Conservation (phyloP, 2,113 vertebrate species). For the Arizona elegans region DNA sequence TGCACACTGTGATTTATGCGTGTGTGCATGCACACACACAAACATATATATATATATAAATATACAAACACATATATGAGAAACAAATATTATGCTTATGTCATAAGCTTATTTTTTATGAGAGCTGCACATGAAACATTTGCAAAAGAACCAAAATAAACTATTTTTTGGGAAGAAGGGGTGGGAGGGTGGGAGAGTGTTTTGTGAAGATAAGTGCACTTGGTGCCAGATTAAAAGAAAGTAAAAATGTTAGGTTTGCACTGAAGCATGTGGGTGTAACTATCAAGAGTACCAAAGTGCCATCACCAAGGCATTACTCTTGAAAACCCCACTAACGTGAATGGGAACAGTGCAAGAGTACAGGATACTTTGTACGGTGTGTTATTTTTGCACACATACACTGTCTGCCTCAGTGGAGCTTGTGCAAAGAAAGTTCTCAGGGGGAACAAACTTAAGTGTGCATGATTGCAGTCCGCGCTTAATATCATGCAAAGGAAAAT, state of each 20-base stretch:
- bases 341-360: not conserved
- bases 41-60: conserved; percentile 3
- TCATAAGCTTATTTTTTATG: conserved; percentile 70
- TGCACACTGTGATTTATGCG: conserved; percentile 75
- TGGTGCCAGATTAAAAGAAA: conserved; percentile 30
- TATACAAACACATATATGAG: not conserved
- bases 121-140: conserved; percentile 70
- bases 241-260: conserved; percentile 39
- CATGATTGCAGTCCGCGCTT: conserved; percentile 55
- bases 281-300: conserved; percentile 36
- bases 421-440: conserved; percentile 4
- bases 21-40: not conserved
- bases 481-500: conserved; percentile 69
- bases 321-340: not conserved
- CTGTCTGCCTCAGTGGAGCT: not conserved
- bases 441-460: conserved; percentile 53
- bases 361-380: not conserved
- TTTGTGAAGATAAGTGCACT: conserved; percentile 5
- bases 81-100: conserved; percentile 68
- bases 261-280: conserved; percentile 47
- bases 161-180: conserved; percentile 15
- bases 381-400: not conserved
- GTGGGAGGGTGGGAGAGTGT: conserved; percentile 31
- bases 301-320: not conserved
- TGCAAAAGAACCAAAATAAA: conserved; percentile 65